Evolutionary conservation across 2,113 vertebrate genomes (phyloP).

Genomic region (Phaethon lepturus): DNA sequence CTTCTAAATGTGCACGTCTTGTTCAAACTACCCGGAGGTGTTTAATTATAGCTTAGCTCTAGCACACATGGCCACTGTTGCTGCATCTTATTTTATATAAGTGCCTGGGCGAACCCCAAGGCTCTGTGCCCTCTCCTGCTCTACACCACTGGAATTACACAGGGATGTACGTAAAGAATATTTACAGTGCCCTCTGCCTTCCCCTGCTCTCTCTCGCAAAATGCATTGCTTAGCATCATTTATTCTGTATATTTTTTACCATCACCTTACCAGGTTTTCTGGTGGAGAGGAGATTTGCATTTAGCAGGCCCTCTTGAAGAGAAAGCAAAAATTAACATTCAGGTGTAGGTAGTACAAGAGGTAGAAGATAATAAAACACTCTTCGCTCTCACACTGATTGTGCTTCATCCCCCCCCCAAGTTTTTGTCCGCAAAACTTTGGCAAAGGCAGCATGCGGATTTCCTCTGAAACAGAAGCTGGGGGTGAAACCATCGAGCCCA

Average conservation of each 20-base stretch:
- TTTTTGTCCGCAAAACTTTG: background rate
- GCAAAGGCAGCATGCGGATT: background rate
- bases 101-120: background rate
- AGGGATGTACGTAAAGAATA: background rate
- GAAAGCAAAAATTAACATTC: slow-evolving; percentile 19
- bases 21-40: slow-evolving; percentile 34
- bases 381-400: background rate
- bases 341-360: background rate
- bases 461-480: background rate
- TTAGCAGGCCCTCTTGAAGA: background rate
- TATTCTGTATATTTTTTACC: background rate
- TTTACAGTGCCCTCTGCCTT: background rate
- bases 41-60: slow-evolving; percentile 55
- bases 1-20: background rate
- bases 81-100: background rate
- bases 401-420: background rate
- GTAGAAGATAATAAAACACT: background rate
- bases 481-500: background rate
- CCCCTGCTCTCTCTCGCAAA: background rate
- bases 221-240: background rate
- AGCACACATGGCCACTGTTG: background rate
- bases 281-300: background rate
- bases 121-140: background rate
- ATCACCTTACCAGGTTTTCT: background rate
- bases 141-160: background rate